Evolutionary conservation across 1,140 invertebrate species (phyloP), one percentile per base, ranked within the genome.

Genomic region (Cyphomyrmex costatus): DNA sequence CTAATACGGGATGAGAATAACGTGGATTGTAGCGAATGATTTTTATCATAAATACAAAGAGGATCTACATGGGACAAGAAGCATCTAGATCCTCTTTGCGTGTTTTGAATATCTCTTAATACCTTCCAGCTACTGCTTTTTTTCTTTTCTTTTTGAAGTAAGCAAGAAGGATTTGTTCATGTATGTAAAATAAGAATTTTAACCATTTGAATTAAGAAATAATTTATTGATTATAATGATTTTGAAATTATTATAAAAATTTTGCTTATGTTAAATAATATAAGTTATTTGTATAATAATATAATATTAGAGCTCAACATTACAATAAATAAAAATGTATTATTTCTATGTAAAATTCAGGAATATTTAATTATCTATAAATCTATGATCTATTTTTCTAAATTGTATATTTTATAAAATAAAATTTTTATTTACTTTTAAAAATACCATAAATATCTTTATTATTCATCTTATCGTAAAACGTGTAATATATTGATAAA

Each of bases 31-130:
- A 33, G 96, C 97, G 0, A 96, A 95, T 87, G 96, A 97, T 92
- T 97, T 96, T 36, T 97, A 97, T 93, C 94, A 97, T 90, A 94
- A 96, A 65, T 97, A 96, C 92, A 93, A 95, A 70, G 96, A 97
- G 86, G 97, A 97, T 94, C 56, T 77, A 61, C 74, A 8, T 77
- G 36, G n/a, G 36, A 16, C 74, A 46, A 60, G 74, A 46, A 77
- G 16, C 21, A 77, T 76, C 56, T 61, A 77, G 21, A 77, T 77
- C 56, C 56, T 77, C 74, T 77, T 77, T 77, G 74, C 8, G 16
- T 46, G 36, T 61, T 77, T 58, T 61, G 76, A 78, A 78, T 65
- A 78, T 78, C 76, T 78, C 36, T 77, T 61, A 77, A 77, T 78
- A 65, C 60, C 27, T 49, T 65, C 19, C 76, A 65, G 12, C n/a